Evolutionary conservation across 2,888 invertebrate genomes (phyloP).

Genomic region (Rhamnusium bicolor): DNA sequence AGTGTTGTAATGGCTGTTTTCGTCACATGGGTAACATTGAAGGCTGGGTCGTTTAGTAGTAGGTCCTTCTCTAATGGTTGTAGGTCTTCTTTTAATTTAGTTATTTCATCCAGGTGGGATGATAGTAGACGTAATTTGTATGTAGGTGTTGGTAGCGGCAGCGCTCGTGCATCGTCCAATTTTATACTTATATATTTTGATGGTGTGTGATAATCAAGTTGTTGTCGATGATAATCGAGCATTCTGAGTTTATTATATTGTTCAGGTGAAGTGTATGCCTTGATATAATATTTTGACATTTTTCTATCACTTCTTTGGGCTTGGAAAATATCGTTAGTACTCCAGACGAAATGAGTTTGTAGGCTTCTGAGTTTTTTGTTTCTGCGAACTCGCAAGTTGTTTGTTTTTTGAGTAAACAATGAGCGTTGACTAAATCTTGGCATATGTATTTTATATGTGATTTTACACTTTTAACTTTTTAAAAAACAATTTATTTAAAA

Average conservation of each 20-base stretch:
- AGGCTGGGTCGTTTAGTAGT: not conserved
- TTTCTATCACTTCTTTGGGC: not conserved
- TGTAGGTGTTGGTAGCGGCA: not conserved
- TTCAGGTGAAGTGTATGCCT: not conserved
- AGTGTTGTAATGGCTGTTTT: not conserved
- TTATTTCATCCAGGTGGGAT: not conserved
- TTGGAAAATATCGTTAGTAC: not conserved
- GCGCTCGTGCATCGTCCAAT: not conserved
- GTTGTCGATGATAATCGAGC: not conserved
- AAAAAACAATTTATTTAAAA: no score
- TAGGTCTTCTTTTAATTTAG: not conserved
- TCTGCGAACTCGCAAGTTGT: no score
- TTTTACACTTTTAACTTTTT: no score
- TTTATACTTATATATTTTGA: not conserved
- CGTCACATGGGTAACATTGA: not conserved
- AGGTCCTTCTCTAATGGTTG: not conserved
- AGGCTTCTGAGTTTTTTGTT: not conserved
- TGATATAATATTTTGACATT: not conserved
- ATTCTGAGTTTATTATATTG: not conserved
- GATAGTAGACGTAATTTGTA: not conserved
- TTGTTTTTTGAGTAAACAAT: no score
- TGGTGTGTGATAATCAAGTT: not conserved
- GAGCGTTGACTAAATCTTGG: no score
- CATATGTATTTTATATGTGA: no score
- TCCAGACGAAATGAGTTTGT: not conserved